phyloP scores from a whole-genome alignment of 2,113 vertebrate species.

The Neodon shergylaensis region DNA sequence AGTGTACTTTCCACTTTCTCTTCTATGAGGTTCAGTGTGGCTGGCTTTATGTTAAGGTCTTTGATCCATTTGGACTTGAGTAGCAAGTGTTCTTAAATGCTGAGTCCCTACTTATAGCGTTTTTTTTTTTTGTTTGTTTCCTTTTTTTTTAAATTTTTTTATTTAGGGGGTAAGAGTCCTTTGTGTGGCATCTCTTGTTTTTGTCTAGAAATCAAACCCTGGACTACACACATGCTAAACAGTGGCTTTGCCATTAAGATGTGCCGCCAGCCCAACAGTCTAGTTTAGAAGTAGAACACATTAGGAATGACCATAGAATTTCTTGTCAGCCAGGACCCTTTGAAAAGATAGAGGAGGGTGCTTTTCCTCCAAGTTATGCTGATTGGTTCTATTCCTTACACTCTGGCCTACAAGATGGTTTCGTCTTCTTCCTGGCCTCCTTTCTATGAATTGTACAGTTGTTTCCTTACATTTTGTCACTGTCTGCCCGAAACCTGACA shows the following conservation, averaged over 20 bases:
- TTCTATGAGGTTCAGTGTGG: too few relatives aligned
- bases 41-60: too few relatives aligned
- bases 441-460: background rate
- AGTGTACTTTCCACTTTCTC: too few relatives aligned
- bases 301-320: background rate
- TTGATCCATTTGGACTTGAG: background rate
- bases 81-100: background rate
- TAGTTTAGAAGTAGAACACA: background rate
- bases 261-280: background rate
- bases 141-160: background rate
- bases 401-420: background rate
- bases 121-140: background rate
- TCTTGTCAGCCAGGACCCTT: background rate
- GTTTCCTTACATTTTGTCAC: background rate
- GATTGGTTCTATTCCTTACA: background rate
- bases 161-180: background rate
- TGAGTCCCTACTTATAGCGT: background rate
- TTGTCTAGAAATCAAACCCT: background rate
- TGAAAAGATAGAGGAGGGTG: background rate
- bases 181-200: background rate
- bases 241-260: background rate
- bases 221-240: background rate
- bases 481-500: background rate
- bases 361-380: constrained; percentile 12
- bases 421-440: background rate